Conservation (phyloP, 92 coral and sea anemone genomes). For the Metridium senile region DNA sequence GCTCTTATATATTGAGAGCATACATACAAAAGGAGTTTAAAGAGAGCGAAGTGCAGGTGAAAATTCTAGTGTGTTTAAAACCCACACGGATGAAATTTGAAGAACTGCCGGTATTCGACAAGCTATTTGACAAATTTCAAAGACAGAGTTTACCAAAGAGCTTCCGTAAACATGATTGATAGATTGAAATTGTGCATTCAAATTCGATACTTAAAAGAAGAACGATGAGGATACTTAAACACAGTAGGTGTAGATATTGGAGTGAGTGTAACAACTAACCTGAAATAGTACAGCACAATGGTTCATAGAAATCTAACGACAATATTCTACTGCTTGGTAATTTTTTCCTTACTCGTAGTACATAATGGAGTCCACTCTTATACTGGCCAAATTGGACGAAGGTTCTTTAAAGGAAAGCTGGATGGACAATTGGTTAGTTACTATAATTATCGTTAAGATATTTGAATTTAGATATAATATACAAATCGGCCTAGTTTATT, state of each 20-base stretch:
- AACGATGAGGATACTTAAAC: background rate
- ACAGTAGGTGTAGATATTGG: background rate
- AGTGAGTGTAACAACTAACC: background rate
- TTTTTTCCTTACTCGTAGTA: background rate
- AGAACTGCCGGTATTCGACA: background rate
- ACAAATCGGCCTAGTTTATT: too few relatives aligned
- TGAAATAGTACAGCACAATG: too few relatives aligned
- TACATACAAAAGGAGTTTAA: too few relatives aligned
- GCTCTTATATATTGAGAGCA: too few relatives aligned
- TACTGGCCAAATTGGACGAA: background rate
- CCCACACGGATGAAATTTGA: background rate
- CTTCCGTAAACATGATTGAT: background rate
- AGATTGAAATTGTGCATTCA: background rate
- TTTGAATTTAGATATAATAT: too few relatives aligned
- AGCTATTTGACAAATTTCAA: background rate
- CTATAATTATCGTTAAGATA: too few relatives aligned
- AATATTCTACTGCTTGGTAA: background rate
- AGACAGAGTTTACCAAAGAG: background rate
- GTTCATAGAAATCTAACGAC: background rate
- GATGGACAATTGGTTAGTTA: background rate
- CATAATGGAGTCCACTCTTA: background rate
- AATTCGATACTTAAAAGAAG: background rate
- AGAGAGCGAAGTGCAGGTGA: too few relatives aligned
- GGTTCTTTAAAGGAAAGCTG: background rate
- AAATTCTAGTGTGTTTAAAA: background rate